These are phyloP conservation scores for Rhyacophila brunnea DNA, from an alignment of 1,140 invertebrate species.

Conservation along the genomic window DNA sequence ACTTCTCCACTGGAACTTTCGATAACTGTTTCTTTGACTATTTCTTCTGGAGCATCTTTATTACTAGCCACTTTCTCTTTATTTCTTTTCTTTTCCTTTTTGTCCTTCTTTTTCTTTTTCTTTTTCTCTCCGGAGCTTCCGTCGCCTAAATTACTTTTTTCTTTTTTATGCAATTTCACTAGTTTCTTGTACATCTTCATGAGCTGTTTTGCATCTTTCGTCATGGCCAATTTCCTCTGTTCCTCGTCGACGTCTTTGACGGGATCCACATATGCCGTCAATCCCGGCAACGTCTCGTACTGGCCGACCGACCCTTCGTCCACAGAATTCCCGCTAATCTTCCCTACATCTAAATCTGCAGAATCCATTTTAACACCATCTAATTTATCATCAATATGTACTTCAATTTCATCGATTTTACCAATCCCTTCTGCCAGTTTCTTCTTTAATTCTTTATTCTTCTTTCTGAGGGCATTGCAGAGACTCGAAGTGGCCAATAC, in stretches of 20 bases:
- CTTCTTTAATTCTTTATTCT: conserved; percentile 58
- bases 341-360: neutral
- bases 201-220: conserved; percentile 49
- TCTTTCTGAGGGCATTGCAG: conserved; percentile 57
- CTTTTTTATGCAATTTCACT: conserved; percentile 48
- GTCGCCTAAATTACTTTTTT: conserved; percentile 39
- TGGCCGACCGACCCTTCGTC: conserved; percentile 50
- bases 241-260: conserved; percentile 31
- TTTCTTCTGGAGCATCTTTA: conserved; percentile 6
- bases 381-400: conserved; percentile 3
- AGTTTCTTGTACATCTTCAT: conserved; percentile 54
- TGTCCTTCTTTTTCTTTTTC: conserved; percentile 45
- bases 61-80: conserved; percentile 5
- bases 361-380: neutral
- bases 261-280: conserved; percentile 48
- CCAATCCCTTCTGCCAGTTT: conserved; percentile 43
- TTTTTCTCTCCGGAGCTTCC: conserved; percentile 39
- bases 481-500: conserved; percentile 56
- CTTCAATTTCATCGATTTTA: conserved; percentile 7
- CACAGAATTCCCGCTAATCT: conserved; percentile 2
- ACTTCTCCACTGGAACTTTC: neutral
- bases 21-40: neutral
- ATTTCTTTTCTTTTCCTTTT: conserved; percentile 38
- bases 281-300: conserved; percentile 48
- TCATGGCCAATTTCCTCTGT: conserved; percentile 40